Conservation (phyloP, 2,888 invertebrate species). For the Conus canariensis region DNA sequence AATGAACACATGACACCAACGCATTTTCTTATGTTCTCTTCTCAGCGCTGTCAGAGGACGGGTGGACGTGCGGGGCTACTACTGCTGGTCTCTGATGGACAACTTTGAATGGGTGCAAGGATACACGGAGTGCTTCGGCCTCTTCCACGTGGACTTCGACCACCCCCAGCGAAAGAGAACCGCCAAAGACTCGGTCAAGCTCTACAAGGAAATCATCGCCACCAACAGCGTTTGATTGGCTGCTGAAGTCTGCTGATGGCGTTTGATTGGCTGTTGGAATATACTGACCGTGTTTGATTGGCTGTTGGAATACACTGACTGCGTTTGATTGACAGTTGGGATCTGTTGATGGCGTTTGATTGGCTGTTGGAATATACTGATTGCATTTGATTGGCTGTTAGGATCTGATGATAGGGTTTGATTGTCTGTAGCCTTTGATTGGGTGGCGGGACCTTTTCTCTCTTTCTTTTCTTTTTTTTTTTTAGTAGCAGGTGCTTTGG, state of each 20-base stretch:
- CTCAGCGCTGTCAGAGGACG: slow-evolving; percentile 63
- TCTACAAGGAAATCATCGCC: slow-evolving; percentile 50
- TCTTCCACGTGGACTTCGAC: slow-evolving; percentile 86
- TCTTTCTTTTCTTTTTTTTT: no score
- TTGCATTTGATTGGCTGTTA: not conserved
- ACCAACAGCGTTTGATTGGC: slow-evolving; percentile 1
- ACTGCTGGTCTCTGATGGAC: slow-evolving; percentile 90
- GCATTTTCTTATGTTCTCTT: not conserved
- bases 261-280: not conserved
- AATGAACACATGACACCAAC: no score
- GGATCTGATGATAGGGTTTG: no score
- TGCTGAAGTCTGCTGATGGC: not conserved
- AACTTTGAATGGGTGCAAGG: slow-evolving; percentile 91
- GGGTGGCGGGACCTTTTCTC: no score
- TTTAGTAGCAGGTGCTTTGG: no score
- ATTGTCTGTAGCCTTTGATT: no score
- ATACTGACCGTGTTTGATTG: not conserved
- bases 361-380: no score
- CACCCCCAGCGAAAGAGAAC: slow-evolving; percentile 85
- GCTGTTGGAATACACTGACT: not conserved
- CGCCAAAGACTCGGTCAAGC: slow-evolving; percentile 83
- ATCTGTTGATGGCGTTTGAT: not conserved
- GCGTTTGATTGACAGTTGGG: not conserved
- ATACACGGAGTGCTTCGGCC: slow-evolving; percentile 85
- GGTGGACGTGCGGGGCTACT: slow-evolving; percentile 82